phyloP scores from a whole-genome alignment of 35 echinoderm and acorn worm genomes.

The Apostichopus japonicus region DNA sequence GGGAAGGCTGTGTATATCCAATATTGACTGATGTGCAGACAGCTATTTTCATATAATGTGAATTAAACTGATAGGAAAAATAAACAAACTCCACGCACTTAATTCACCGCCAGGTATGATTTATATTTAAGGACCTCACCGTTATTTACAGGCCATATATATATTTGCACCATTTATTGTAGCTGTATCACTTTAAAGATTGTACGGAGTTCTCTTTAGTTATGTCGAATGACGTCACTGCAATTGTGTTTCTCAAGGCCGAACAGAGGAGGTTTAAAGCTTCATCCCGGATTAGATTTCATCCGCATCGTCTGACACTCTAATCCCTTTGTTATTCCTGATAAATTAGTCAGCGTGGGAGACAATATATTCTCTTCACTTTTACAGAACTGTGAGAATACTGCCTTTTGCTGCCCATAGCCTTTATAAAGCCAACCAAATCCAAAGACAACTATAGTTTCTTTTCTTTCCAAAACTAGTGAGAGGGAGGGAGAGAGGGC shows the following conservation, averaged over 20 bases:
- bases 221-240: not conserved
- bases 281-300: slow-evolving; percentile 7
- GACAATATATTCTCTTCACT: not conserved
- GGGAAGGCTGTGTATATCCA: slow-evolving; percentile 31
- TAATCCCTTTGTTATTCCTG: slow-evolving; percentile 14
- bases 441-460: no score
- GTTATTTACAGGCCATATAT: not conserved
- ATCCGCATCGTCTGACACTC: not conserved
- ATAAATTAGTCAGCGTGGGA: not conserved
- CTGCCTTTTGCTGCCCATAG: no score
- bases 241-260: not conserved
- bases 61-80: slow-evolving; percentile 46
- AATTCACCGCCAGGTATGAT: slow-evolving; percentile 18
- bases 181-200: no score
- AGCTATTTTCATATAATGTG: slow-evolving; percentile 36
- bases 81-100: slow-evolving; percentile 40
- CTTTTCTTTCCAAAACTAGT: no score
- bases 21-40: slow-evolving; percentile 48
- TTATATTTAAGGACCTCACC: slow-evolving; percentile 36
- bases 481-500: no score
- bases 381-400: no score
- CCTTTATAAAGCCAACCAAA: no score
- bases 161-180: no score
- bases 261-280: not conserved
- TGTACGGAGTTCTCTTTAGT: not conserved